A percentile compares a stretch with the other conserved stretches of the same genome.
phyloP scores from a whole-genome alignment of 2,113 vertebrate species.

The Brachirus orientalis region DNA sequence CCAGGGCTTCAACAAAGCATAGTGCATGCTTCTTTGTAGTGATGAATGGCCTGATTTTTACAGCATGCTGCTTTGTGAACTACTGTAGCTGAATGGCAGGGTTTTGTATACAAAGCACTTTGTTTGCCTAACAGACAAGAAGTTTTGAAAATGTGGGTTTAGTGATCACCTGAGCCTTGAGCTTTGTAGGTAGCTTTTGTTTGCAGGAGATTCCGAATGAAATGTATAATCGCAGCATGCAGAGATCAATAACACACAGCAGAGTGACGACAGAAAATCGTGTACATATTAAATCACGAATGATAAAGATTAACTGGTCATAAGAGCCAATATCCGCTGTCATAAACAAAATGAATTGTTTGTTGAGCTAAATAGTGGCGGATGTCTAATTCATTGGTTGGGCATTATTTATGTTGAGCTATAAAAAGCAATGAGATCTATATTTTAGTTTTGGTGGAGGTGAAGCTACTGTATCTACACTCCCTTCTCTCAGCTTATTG shows the following conservation, averaged over 20 bases:
- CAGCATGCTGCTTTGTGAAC: constrained; percentile 34
- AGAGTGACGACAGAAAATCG: constrained; percentile 17
- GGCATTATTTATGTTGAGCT: constrained; percentile 34
- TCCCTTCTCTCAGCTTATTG: constrained; percentile 23
- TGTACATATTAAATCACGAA: constrained; percentile 29
- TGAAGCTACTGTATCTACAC: constrained; percentile 8
- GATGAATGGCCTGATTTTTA: constrained; percentile 54
- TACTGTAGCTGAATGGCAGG: constrained; percentile 40
- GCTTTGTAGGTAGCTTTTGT: too few species aligned
- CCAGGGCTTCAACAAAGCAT: constrained; percentile 51
- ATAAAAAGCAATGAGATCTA: constrained; percentile 61
- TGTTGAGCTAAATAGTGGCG: constrained; percentile 34
- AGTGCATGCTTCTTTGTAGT: constrained; percentile 53
- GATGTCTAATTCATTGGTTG: constrained; percentile 40
- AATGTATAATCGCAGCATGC: constrained; percentile 15
- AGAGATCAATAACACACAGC: constrained; percentile 13
- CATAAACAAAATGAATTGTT: constrained; percentile 36
- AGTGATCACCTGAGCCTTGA: constrained; percentile 18
- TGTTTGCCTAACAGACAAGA: constrained; percentile 37
- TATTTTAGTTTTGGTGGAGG: constrained; percentile 54
- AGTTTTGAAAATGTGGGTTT: constrained; percentile 13
- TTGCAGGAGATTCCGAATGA: constrained; percentile 5
- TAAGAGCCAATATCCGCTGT: constrained; percentile 16
- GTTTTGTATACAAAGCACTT: constrained; percentile 36
- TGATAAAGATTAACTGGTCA: constrained; percentile 35